Evolutionary conservation across 2,888 invertebrate species (phyloP), one percentile per base, ranked within the genome.

Genomic region (Poecilus cupreus): DNA sequence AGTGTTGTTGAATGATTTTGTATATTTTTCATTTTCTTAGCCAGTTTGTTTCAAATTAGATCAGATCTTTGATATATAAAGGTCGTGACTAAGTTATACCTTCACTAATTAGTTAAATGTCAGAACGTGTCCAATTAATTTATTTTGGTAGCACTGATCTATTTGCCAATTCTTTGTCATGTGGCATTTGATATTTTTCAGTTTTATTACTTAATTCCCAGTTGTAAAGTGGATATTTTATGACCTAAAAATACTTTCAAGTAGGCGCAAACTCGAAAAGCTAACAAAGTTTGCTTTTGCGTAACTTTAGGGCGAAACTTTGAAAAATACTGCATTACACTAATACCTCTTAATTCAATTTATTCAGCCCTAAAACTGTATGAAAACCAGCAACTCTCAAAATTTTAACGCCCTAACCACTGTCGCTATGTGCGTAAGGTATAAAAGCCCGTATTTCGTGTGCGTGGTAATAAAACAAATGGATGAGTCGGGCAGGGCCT

Each of bases 401-500:
- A 49, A 49, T 49, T 0, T 49, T 32, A 32, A 5, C 32, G 32
- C 8, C 32, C 4, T 6, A 32, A 32, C 32, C 32, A 32, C 32
- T 32, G 4, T 32, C 32, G 5, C 32, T 1, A 32, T 32, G 32
- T 32, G 32, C 18, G 20, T 54, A 54, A 8, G 54, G 49, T 49
- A 4, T 49, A 49, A 49, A 49, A 49, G 49, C 6, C 49, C 49
- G 49, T 54, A 54, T 54, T 54, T 37, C 46, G 72, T 37, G 64
- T 68, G 64, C 37, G 64, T 68, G 64, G 37, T 72, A 72, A 72
- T 72, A 72, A 72, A 72, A 72, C 72, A 72, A 72, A 72, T 72
- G 72, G 72, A 72, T 68, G 68, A 37, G 68, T 20, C 64, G 26
- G n/a, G 26, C 32, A 32, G 22, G 2, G n/a, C 5, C 32, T 64